Base-by-base conservation (phyloP, 2,797 vertebrate genomes). In the Myotis myotis region DNA sequence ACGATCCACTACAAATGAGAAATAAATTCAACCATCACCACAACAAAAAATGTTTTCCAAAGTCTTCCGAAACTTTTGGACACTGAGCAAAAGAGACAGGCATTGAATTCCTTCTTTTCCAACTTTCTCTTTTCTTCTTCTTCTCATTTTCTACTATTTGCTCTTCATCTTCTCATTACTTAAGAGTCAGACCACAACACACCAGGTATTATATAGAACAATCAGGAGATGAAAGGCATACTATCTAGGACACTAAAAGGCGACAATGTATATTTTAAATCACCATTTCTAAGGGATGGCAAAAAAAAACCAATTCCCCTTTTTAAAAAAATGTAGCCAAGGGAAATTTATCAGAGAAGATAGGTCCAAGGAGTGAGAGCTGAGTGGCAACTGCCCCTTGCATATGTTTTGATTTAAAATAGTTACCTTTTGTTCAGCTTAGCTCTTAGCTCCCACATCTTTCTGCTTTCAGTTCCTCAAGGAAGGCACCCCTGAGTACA, bases 341-440 rank as follows among this genome's bases (percentile, higher is more conserved):
- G 57, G 15, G 71, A 49, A 71, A 25, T 51, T 85, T 91, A 87
- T 60, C 81, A 70, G 80, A 87, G 82, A 93, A 74, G 55, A 84
- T 33, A 70, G 8, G 22, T 57, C 28, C 60, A 36, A 44, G 25
- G 38, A 23, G 30, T 78, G 76, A 87, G 44, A 57, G 49, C 57
- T 16, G 5, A 93, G 20, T 6, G 25, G 28, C 53, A 95, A 94
- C 38, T 71, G 87, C 55, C 70, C 30, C 47, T 44, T 33, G 84
- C 94, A 90, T 88, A 95, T 93, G 89, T 96, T 96, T 96, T 94
- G 49, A 90, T 94, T 96, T 94, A 88, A 96, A 96, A 96, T 85
- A 86, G 75, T 87, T 94, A 95, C 89, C 93, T 91, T 96, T 86
- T 66, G 19, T 76, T 90, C 30, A 11, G 62, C 53, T 85, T 36